Percentiles rank a stretch among this genome's conserved stretches.
Conservation (phyloP, 1,140 invertebrate genomes). For the Scaptomyza montana region DNA sequence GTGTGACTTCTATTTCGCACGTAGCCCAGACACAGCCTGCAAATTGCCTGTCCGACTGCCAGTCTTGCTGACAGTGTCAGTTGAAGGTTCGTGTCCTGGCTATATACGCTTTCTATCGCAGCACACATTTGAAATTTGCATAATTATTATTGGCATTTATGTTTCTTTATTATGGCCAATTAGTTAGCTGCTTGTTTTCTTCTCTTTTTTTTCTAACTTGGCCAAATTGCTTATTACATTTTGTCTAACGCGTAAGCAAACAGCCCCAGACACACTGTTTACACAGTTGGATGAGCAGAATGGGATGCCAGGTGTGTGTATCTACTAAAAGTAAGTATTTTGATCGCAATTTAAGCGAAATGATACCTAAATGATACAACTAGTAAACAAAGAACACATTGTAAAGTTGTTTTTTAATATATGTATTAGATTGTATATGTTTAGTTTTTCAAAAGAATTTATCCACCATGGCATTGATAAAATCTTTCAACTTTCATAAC, state of each 20-base stretch:
- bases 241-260: conserved; percentile 58
- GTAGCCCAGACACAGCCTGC: conserved; percentile 64
- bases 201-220: conserved; percentile 15
- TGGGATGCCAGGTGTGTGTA: neutral
- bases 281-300: neutral
- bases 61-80: no score
- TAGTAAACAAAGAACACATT: no score
- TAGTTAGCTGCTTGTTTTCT: conserved; percentile 23
- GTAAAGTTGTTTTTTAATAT: no score
- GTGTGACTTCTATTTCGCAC: conserved; percentile 63
- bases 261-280: conserved; percentile 12
- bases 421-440: no score
- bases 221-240: conserved; percentile 67
- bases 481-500: no score
- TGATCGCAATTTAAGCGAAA: neutral
- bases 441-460: no score
- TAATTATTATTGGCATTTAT: conserved; percentile 71
- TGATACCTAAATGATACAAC: no score
- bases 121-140: conserved; percentile 56
- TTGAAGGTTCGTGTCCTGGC: conserved; percentile 56
- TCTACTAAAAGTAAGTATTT: neutral
- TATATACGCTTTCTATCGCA: conserved; percentile 24
- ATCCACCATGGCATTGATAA: no score
- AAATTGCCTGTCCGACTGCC: conserved; percentile 56
- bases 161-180: conserved; percentile 56